phyloP scores from a whole-genome alignment of 30 jellyfish, hydroid and myxozoan species.

The Aurelia sp. region DNA sequence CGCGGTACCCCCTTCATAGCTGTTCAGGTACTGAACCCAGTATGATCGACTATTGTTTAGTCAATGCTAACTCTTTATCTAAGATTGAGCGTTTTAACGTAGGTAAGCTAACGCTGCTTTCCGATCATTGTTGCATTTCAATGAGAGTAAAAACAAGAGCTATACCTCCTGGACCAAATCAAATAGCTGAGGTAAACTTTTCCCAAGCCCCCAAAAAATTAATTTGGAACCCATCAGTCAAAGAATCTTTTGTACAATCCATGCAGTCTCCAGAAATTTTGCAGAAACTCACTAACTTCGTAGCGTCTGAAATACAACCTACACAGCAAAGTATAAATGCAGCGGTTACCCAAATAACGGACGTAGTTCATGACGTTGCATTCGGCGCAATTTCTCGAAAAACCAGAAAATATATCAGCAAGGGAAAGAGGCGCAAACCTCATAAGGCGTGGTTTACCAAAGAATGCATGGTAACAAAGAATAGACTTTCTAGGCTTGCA shows the following conservation, averaged over 20 bases:
- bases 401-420: neutral
- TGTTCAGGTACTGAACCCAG: neutral
- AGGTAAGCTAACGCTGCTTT: neutral
- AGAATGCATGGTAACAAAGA: neutral
- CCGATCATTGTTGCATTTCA: slow-evolving; percentile 6
- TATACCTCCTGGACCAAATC: neutral
- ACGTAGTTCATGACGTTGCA: neutral
- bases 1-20: neutral
- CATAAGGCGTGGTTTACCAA: neutral
- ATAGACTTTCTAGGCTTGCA: neutral
- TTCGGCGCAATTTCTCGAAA: neutral
- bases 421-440: neutral
- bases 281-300: neutral
- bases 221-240: neutral
- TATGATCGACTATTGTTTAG: neutral
- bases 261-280: neutral
- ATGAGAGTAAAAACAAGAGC: slow-evolving; percentile 10
- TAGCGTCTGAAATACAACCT: neutral
- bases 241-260: neutral
- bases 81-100: neutral
- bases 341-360: neutral
- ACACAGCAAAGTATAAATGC: neutral
- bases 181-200: neutral
- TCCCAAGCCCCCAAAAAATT: slow-evolving; percentile 6
- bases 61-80: neutral